Conservation (phyloP, 2,113 vertebrate species). For the Mandrillus leucophaeus region DNA sequence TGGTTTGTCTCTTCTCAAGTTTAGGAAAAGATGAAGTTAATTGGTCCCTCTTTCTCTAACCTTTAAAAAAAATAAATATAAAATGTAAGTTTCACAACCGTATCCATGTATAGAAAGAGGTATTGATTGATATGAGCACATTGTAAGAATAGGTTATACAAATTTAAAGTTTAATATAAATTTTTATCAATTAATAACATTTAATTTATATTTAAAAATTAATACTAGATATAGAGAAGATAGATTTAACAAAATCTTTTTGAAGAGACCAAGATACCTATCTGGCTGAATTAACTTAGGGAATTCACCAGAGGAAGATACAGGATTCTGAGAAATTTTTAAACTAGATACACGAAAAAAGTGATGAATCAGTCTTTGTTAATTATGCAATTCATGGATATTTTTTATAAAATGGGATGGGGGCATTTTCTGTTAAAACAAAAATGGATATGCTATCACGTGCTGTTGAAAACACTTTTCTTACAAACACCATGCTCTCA, state of each 20-base stretch:
- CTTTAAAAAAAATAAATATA: slow-evolving; percentile 6
- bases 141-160: neutral
- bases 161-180: neutral
- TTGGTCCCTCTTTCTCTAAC: neutral
- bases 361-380: neutral
- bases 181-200: no score
- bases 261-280: neutral
- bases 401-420: slow-evolving; percentile 25
- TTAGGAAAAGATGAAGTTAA: slow-evolving; percentile 25
- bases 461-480: neutral
- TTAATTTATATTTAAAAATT: neutral
- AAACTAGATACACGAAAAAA: neutral
- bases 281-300: neutral
- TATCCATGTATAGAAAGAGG: neutral
- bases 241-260: neutral
- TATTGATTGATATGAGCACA: neutral
- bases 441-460: neutral
- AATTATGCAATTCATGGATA: neutral
- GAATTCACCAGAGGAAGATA: neutral
- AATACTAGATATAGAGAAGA: neutral
- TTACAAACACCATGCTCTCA: neutral
- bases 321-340: neutral
- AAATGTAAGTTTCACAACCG: neutral
- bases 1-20: slow-evolving; percentile 27
- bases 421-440: slow-evolving; percentile 40